Base-by-base conservation (phyloP, 2,888 invertebrate genomes). In the Ormyrus thymus region DNA sequence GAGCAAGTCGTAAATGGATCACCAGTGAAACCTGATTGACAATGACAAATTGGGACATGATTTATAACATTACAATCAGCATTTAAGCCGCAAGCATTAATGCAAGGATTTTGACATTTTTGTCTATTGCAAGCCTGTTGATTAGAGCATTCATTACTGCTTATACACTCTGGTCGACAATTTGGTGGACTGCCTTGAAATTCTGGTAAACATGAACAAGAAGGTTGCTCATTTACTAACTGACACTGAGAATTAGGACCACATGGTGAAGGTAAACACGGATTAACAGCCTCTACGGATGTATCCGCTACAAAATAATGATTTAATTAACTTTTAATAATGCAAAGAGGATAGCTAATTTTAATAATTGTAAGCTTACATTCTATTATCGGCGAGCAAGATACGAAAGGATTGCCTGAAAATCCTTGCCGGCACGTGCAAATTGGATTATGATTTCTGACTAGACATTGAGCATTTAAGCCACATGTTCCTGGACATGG, bases 241-340 rank as follows among this genome's bases (percentile, higher is more conserved):
- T 93, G 92, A 84, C 95, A 95, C 82, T 94, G 93, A 0, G 94
- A 92, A 84, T 95, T 93, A 0, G 94, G 91, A 2, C 95, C 95
- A 84, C 95, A 95, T 0, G 95, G 94, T 59, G 93, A 94, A 70
- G 95, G 96, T 66, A 93, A 91, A 87, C 97, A 97, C n/a, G 94
- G 94, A 84, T 93, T 93, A 29, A 29, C 29, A 29, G 29, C 3
- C 4, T 29, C 29, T 29, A 29, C 29, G 29, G 29, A 29, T 29
- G 29, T 29, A 29, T 29, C 29, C 29, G 29, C 29, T 29, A 29
- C 29, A 29, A 29, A 29, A 29, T 2, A 29, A 29, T 1, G 29
- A 29, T 29, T 29, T 29, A 29, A 29, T 29, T 29, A 29, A 29
- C 3, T 29, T 4, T 29, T 29, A 29, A 29, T 29, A 29, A 4